These are phyloP conservation scores for Oncopodura yosiiana DNA, from an alignment of 1,140 invertebrate species.

Conservation along the genomic window DNA sequence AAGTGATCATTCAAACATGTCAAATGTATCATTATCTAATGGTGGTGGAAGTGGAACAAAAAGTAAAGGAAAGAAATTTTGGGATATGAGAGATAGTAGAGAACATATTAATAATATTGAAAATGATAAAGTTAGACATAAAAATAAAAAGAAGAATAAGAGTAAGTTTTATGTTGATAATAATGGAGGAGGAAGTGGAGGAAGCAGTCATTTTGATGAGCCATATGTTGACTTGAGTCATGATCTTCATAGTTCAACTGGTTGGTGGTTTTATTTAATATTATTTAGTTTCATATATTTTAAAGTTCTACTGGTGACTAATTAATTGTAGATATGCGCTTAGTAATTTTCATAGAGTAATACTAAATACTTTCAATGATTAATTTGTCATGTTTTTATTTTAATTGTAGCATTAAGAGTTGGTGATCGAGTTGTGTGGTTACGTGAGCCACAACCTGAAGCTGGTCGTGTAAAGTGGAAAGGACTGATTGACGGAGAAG, in stretches of 20 bases:
- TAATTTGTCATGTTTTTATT: not conserved
- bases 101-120: too few relatives aligned
- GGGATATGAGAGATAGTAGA: too few relatives aligned
- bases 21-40: too few relatives aligned
- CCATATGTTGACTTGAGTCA: too few relatives aligned
- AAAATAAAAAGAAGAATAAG: too few relatives aligned
- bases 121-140: too few relatives aligned
- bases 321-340: too few relatives aligned
- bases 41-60: not conserved
- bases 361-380: not conserved
- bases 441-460: slow-evolving; percentile 40
- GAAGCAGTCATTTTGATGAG: too few relatives aligned
- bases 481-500: slow-evolving; percentile 38
- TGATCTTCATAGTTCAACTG: not conserved
- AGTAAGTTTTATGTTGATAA: too few relatives aligned
- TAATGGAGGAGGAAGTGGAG: too few relatives aligned
- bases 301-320: not conserved
- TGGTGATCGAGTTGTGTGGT: slow-evolving; percentile 49
- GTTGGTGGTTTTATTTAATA: not conserved
- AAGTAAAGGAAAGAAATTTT: too few relatives aligned
- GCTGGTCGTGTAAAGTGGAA: slow-evolving; percentile 48
- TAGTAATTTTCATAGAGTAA: not conserved
- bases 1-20: too few relatives aligned
- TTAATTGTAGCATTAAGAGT: slow-evolving; percentile 32
- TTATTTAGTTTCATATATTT: not conserved